Base-by-base conservation (phyloP, 2,888 invertebrate species). In the Tipula confusa region DNA sequence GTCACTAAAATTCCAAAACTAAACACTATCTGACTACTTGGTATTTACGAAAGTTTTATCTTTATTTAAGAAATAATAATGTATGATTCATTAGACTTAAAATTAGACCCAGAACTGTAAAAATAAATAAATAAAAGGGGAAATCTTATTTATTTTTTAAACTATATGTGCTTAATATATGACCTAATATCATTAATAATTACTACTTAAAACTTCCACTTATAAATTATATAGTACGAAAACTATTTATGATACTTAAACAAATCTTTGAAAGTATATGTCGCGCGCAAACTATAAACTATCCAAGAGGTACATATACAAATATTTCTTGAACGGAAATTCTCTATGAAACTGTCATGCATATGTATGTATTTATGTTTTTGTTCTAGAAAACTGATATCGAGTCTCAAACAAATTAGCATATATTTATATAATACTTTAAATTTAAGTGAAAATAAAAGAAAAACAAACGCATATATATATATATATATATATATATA, bases 371-470 rank as follows among this genome's bases (percentile, higher is more conserved):
- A 43, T 43, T 6, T 15, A 64, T 64, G 9, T 24, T 9, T 64
- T 64, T 64, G 64, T 64, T 64, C 64, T 64, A 64, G 64, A 64
- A 64, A 64, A 64, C 11, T 64, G 24, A 18, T 24, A 64, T 24
- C n/a, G 64, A 64, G 64, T 64, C 64, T 64, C 64, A 64, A 64
- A 64, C 64, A 64, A 64, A 64, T 64, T 64, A 64, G 9, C 64
- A 24, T 64, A 64, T 64, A 64, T 64, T 64, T 64, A 18, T 64
- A 24, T 64, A 64, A 24, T 24, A 64, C 24, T 64, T 64, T 64
- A 24, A 64, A 64, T 64, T 64, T 64, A 64, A 43, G 15, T 5
- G n/a, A 43, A 6, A 43, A n/a, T 43, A 43, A 43, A 64, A 18
- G 18, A 64, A 24, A 64, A 64, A 64, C n/a, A 13, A 64, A 64